Evolutionary conservation across 2,113 vertebrate genomes (phyloP), one percentile per base, ranked within the genome.

Genomic region (Tragelaphus buxtoni): DNA sequence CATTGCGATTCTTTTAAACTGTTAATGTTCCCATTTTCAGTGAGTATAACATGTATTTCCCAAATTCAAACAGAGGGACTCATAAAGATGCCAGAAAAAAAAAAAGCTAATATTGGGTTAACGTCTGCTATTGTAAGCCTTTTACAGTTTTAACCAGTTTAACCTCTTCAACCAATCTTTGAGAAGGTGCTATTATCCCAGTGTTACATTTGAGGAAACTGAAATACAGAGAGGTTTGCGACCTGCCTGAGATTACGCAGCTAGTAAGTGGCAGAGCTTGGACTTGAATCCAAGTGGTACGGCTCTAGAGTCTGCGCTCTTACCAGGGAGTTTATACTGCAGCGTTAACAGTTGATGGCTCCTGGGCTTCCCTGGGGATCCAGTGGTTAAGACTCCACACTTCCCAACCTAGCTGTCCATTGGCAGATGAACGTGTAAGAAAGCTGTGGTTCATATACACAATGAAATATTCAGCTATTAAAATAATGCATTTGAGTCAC

Each of bases 31-130:
- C 32, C 35, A 49, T 94, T 90, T 97, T 96, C 47, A 87, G 2
- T 3, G 30, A 87, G 11, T 63, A 72, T 91, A 95, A 39, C 91
- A 47, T 60, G 32, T 26, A 80, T 89, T 96, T 80, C 79, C 79
- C 87, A 95, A 77, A 93, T 93, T 93, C 35, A 94, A 87, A 88
- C 47, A 97, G 30, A 82, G 65, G 69, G 42, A 76, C n/a, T 97
- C 69, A 80, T 49, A 84, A 74, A 95, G 63, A 94, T 76, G 16
- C 24, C 39, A 82, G 51, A 12, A 24, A 28, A 26, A 61, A 61
- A 45, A 56, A 63, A 7, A 84, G 58, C 49, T 90, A 65, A 74
- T 65, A 85, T 9, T 94, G 72, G 2, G 28, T 32, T 77, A 60
- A 17, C 47, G 5, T n/a, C 89, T 91, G 0, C 22, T 86, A 8